Conservation (phyloP, 2,888 invertebrate genomes). For the Caenorhabditis sp. region DNA sequence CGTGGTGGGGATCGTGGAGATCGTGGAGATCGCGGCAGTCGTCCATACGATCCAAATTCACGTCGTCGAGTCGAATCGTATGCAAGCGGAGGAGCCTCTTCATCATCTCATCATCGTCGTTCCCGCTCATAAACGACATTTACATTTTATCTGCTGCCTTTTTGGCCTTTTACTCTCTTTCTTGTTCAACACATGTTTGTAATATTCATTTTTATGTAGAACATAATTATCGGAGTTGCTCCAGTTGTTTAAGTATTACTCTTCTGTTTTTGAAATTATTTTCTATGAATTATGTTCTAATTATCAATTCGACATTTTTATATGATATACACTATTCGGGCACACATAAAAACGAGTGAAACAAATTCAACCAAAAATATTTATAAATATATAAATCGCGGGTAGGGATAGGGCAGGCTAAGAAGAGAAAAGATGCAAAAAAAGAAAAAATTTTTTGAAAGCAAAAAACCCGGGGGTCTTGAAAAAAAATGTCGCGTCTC, state of each 20-base stretch:
- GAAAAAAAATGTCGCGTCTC: not conserved
- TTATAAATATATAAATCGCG: not conserved
- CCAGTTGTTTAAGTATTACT: no score
- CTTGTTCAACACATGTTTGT: no score
- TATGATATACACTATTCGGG: not conserved
- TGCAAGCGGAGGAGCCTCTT: constrained; percentile 9
- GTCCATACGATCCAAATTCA: constrained; percentile 29
- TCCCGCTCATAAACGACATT: not conserved
- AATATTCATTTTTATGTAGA: no score
- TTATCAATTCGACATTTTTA: not conserved
- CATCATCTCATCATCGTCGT: constrained; percentile 2
- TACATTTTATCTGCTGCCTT: not conserved
- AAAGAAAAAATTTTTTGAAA: not conserved
- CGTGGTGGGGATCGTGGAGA: not conserved
- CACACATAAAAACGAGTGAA: no score
- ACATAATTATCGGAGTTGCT: no score
- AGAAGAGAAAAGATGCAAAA: not conserved
- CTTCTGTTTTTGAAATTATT: no score
- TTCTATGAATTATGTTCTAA: not conserved
- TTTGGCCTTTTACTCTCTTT: not conserved
- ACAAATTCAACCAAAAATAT: not conserved
- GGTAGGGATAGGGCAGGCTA: not conserved
- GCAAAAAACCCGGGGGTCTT: not conserved
- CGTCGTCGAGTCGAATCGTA: constrained; percentile 38
- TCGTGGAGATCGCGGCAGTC: constrained; percentile 15